Conservation (phyloP, 2,888 invertebrate species). For the Tetragonisca angustula region DNA sequence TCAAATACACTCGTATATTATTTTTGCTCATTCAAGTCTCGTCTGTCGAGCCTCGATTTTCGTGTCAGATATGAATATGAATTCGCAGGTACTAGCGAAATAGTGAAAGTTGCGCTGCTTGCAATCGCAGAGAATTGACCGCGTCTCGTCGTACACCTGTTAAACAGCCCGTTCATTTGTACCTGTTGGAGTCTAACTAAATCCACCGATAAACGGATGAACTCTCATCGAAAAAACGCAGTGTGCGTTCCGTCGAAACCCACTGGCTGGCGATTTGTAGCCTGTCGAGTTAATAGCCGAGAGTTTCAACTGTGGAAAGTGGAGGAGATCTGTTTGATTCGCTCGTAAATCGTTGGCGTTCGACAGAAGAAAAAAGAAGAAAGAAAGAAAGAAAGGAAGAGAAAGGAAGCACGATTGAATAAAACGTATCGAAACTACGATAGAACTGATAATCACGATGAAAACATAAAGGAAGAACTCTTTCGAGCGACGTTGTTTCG, state of each 20-base stretch:
- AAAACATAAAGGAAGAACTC: background rate
- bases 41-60: background rate
- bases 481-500: background rate
- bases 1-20: no score
- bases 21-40: background rate
- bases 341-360: background rate
- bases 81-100: background rate
- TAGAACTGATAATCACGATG: background rate
- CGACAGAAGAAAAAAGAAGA: background rate
- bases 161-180: slow-evolving; percentile 6
- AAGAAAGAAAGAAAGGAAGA: no score
- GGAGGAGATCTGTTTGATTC: background rate
- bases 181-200: slow-evolving; percentile 10
- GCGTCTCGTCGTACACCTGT: background rate
- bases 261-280: background rate
- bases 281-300: background rate
- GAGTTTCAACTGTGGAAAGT: background rate
- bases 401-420: background rate
- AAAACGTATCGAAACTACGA: background rate
- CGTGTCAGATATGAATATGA: background rate
- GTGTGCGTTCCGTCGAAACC: background rate
- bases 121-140: slow-evolving; percentile 8
- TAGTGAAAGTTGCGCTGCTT: background rate
- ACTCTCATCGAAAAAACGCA: background rate
- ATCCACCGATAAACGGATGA: slow-evolving; percentile 3